Evolutionary conservation across 2,797 vertebrate species (phyloP).

Genomic region (Rhynchonycteris naso): DNA sequence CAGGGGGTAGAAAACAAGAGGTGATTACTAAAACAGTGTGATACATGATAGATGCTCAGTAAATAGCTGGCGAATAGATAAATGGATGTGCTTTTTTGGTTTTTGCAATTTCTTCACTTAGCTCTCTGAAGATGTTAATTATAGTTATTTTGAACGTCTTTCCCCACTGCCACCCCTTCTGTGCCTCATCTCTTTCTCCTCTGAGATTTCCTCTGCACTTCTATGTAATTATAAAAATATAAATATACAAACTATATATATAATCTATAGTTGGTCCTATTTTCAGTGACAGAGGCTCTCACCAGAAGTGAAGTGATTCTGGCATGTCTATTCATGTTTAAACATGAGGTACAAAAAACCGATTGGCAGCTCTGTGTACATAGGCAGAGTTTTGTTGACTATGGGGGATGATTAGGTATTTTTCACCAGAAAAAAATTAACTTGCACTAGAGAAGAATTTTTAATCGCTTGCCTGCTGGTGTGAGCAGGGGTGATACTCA

Average conservation of each 20-base stretch:
- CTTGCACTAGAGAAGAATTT: slow-evolving; percentile 24
- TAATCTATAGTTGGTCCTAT: not conserved
- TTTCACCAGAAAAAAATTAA: not conserved
- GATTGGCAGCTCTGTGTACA: not conserved
- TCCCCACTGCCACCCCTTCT: not conserved
- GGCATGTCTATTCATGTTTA: not conserved
- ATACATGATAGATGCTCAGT: not conserved
- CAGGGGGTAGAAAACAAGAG: not conserved
- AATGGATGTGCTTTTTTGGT: not conserved
- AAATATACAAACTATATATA: not conserved
- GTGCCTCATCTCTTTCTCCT: slow-evolving; percentile 4
- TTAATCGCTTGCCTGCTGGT: not conserved
- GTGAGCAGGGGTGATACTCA: not conserved
- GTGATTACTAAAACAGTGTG: not conserved
- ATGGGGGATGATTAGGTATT: not conserved
- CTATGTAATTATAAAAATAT: not conserved
- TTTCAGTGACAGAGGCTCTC: not conserved
- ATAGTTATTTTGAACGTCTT: not conserved
- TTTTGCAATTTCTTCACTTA: not conserved
- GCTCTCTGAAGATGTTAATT: not conserved
- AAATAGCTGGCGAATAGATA: not conserved
- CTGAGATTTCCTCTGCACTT: not conserved
- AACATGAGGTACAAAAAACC: not conserved
- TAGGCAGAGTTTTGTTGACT: not conserved
- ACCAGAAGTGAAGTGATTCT: not conserved